Base-by-base conservation (phyloP, 2,113 vertebrate genomes). In the Genyomyrus donnyi region DNA sequence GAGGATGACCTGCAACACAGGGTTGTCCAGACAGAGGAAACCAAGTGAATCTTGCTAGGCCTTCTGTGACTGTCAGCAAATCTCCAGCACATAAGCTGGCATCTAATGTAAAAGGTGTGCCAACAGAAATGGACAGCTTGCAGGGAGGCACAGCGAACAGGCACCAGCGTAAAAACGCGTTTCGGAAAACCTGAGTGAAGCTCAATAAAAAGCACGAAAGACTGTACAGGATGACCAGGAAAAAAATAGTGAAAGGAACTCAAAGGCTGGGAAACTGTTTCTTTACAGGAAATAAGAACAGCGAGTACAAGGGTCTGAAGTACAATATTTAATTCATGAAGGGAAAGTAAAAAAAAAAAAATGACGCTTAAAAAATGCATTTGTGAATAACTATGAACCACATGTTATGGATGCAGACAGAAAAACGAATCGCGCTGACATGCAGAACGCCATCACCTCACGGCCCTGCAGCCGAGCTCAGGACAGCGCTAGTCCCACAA, bases 311-410 rank as follows among this genome's bases (percentile, higher is more conserved):
- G 91, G 56, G 88, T 89, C 48, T 89, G 91, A 90, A 92, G 93
- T 94, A 94, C 93, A 93, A 93, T 93, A 94, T 89, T 93, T 88
- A 46, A 66, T 86, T 45, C 56, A 90, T 52, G 46, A 48, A 87
- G 80, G 42, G 21, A 48, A 87, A 62, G n/a, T 58, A 74, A 85
- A 86, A 90, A 83, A 85, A 77, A 88, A 88, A 80, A 42, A 45
- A 21, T 80, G 10, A 91, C 15, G 0, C 62, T 91, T 89, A 92
- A 45, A 85, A 88, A 89, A 90, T 39, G 92, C 58, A 46, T 49
- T 19, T 24, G n/a, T 85, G 85, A 80, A 80, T 42, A 42, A 39
- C 21, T 87, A 87, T 70, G 58, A 90, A 90, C 87, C 58, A 50
- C 21, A 90, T 91, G 52, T 89, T 17, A 91, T 90, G 48, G 46